Evolutionary conservation across 2,113 vertebrate genomes (phyloP), one percentile per base, ranked within the genome.

Genomic region (Heloderma charlesbogerti): DNA sequence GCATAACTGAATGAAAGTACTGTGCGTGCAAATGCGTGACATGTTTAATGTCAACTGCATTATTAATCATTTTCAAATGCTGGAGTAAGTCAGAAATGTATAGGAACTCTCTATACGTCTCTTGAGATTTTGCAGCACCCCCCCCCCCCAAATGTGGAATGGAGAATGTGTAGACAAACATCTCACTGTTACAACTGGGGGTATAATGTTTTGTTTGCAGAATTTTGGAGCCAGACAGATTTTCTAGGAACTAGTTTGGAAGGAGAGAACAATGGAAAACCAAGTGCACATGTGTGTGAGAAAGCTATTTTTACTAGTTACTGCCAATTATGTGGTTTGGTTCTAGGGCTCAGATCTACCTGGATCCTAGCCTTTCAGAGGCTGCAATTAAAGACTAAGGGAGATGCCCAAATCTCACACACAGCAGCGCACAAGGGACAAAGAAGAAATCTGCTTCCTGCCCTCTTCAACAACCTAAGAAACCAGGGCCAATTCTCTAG

Each of bases 81-180:
- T 34, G 31, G 2, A 48, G 22, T 37, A 43, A 72, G 79, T 57
- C 37, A 54, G 69, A 74, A 15, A 48, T 40, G 1, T 22, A n/a
- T 77, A 75, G 37, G 40, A 29, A 63, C 69, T 20, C 34, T 31
- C 78, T 88, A 54, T 71, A 34, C 4, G 27, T 31, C 6, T 48
- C 66, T 63, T 57, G 15, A 69, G 86, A 45, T 88, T 74, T 91
- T 84, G 86, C 86, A 88, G 71, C 80, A 84, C 18, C 67, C 40
- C 25, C 3, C 37, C 22, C 6, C 20, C 34, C 71, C 51, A 31
- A n/a, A 72, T 3, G 37, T 27, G 12, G 31, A 63, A 78, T 34
- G 60, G 79, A 75, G 89, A 67, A 57, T 60, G n/a, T 37, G 34
- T 40, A 45, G 54, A 75, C 31, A 77, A 8, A 77, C 71, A 60